Conservation (phyloP, 2,888 invertebrate genomes). For the Hyles lineata region DNA sequence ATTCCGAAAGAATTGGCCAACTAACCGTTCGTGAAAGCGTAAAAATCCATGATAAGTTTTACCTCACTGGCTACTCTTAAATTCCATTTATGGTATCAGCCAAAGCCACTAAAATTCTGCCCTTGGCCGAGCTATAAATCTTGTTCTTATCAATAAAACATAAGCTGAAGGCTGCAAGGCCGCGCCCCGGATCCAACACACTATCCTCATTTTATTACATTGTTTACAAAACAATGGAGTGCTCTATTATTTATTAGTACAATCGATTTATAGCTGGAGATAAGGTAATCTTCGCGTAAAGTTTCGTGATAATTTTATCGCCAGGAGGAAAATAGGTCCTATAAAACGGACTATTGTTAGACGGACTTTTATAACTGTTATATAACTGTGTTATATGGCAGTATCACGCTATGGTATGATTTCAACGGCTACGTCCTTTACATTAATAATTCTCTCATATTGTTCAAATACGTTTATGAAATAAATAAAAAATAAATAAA, state of each 20-base stretch:
- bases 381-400: no score
- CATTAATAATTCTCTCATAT: no score
- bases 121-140: slow-evolving; percentile 47
- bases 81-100: slow-evolving; percentile 3
- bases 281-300: slow-evolving; percentile 1
- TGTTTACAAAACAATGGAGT: slow-evolving; percentile 34
- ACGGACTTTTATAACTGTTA: neutral
- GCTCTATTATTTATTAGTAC: slow-evolving; percentile 16
- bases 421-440: no score
- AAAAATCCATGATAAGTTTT: neutral
- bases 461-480: no score
- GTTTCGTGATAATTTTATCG: slow-evolving; percentile 6
- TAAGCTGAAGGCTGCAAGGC: slow-evolving; percentile 36
- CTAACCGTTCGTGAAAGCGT: neutral
- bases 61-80: neutral
- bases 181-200: slow-evolving; percentile 40
- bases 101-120: slow-evolving; percentile 1
- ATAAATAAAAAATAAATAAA: no score
- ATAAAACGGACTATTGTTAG: neutral
- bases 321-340: slow-evolving; percentile 1
- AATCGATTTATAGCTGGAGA: neutral
- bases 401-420: no score
- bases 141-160: slow-evolving; percentile 60
- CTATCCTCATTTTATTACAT: slow-evolving; percentile 43
- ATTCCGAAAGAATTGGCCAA: neutral